phyloP scores from a whole-genome alignment of 2,797 vertebrate species.

The Typhlichthys subterraneus region DNA sequence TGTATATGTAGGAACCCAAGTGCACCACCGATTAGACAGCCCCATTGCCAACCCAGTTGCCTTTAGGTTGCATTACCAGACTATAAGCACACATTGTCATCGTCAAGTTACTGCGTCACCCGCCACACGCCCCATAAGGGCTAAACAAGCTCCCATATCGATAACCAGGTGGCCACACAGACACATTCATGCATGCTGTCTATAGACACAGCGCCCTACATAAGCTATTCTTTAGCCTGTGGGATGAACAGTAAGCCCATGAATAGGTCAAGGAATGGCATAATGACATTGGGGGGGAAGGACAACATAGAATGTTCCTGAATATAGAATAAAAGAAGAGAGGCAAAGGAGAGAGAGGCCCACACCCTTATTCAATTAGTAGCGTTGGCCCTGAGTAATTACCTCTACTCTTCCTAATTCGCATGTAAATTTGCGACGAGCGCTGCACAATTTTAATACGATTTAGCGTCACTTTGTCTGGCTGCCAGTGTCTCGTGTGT shows the following conservation, averaged over 20 bases:
- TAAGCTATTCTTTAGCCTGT: slow-evolving; percentile 29
- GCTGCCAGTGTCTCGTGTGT: slow-evolving; percentile 60
- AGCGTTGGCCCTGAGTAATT: slow-evolving; percentile 73
- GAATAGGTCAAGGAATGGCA: slow-evolving; percentile 59
- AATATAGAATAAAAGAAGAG: slow-evolving; percentile 59
- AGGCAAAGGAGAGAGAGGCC: slow-evolving; percentile 61
- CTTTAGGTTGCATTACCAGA: too few relatives aligned
- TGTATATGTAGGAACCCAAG: too few relatives aligned
- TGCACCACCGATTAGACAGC: too few relatives aligned
- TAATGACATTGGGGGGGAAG: slow-evolving; percentile 72
- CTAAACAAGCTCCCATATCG: too few relatives aligned
- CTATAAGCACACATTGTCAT: slow-evolving; percentile 2
- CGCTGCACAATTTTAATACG: slow-evolving; percentile 79
- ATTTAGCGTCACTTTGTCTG: slow-evolving; percentile 75
- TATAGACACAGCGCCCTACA: slow-evolving; percentile 18
- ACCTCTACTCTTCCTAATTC: slow-evolving; percentile 78
- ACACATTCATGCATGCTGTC: slow-evolving; percentile 1
- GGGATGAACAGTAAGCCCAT: slow-evolving; percentile 53
- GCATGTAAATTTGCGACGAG: slow-evolving; percentile 78
- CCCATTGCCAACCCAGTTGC: too few relatives aligned
- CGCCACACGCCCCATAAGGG: too few relatives aligned
- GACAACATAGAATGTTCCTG: slow-evolving; percentile 34
- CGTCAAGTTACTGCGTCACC: slow-evolving; percentile 3
- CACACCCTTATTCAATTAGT: slow-evolving; percentile 78
- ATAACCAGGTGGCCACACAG: neutral